A percentile compares a stretch with the other conserved stretches of the same genome.
phyloP scores from a whole-genome alignment of 2,113 vertebrate genomes.

The Elaphurus davidianus region DNA sequence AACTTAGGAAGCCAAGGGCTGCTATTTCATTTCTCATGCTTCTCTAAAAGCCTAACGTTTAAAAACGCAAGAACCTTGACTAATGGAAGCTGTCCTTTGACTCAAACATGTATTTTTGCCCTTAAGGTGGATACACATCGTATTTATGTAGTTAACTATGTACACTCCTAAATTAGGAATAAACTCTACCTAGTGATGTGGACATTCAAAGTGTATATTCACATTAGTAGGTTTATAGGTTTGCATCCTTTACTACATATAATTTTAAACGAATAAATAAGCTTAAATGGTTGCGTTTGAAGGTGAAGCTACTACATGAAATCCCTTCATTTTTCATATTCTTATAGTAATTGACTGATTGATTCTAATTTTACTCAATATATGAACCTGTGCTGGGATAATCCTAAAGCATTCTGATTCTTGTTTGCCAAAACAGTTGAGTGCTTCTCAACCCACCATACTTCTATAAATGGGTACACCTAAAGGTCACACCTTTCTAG shows the following conservation, averaged over 20 bases:
- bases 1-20: background rate
- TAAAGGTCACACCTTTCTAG: slow-evolving; percentile 9
- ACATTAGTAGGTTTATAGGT: slow-evolving; percentile 38
- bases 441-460: background rate
- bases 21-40: background rate
- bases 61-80: background rate
- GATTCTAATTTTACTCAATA: background rate
- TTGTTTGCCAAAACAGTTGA: slow-evolving; percentile 20
- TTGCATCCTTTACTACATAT: slow-evolving; percentile 2
- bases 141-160: background rate
- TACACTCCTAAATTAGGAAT: slow-evolving; percentile 9
- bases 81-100: slow-evolving; percentile 43
- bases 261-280: slow-evolving; percentile 33
- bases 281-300: background rate
- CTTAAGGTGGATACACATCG: background rate
- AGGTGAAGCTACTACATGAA: slow-evolving; percentile 35
- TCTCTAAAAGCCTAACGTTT: background rate
- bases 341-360: background rate
- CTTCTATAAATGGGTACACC: background rate
- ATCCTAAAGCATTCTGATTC: background rate
- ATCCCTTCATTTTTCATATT: background rate
- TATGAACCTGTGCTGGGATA: slow-evolving; percentile 13
- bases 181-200: background rate
- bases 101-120: background rate
- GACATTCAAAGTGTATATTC: slow-evolving; percentile 25